A percentile compares a stretch with the other conserved stretches of the same genome.
Conservation (phyloP, 2,113 vertebrate species). For the Myrmophylax atrothorax region DNA sequence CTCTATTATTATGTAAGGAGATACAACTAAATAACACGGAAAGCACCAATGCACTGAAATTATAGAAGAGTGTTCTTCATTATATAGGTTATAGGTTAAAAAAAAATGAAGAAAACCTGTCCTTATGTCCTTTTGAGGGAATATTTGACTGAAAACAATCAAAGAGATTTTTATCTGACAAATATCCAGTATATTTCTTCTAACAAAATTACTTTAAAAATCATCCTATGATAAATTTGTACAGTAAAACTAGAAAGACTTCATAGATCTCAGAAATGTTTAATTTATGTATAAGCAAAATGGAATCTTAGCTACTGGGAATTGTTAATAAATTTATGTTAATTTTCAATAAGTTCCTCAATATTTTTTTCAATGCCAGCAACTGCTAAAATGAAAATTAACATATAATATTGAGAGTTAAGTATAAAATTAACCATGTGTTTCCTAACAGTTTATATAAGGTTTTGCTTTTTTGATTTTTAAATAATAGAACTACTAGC, state of each 20-base stretch:
- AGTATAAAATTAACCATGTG: background rate
- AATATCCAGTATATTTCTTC: background rate
- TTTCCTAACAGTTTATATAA: background rate
- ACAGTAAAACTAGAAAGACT: background rate
- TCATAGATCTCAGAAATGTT: constrained; percentile 38
- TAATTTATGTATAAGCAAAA: constrained; percentile 60
- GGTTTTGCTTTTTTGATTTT: background rate
- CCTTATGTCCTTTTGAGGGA: background rate
- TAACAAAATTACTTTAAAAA: background rate
- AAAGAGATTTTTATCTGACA: background rate
- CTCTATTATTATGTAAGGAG: background rate
- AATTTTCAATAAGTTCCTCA: constrained; percentile 64
- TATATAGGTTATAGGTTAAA: background rate
- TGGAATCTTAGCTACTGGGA: constrained; percentile 47
- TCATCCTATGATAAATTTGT: background rate
- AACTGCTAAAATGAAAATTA: constrained; percentile 33
- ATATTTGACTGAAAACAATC: background rate
- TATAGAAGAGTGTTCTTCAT: background rate
- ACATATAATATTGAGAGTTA: constrained; percentile 35
- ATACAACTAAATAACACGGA: background rate
- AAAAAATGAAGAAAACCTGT: background rate
- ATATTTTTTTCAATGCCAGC: constrained; percentile 30
- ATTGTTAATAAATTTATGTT: constrained; percentile 63
- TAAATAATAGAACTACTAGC: background rate
- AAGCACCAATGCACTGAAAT: background rate